phyloP scores from a whole-genome alignment of 1,140 invertebrate genomes.

The Musca domestica region DNA sequence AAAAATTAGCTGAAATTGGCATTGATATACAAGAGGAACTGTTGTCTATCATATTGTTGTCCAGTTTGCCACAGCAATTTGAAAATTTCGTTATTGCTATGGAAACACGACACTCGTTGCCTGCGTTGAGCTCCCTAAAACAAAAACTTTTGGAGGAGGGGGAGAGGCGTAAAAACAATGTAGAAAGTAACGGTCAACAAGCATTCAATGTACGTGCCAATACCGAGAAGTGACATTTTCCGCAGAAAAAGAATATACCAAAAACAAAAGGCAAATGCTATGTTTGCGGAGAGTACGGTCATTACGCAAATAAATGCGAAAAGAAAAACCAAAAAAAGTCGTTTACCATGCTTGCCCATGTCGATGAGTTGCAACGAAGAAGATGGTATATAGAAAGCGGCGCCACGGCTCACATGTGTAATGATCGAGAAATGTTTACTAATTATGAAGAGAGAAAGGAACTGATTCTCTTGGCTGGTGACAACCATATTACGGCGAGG shows the following conservation, averaged over 20 bases:
- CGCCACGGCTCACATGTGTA: constrained; percentile 28
- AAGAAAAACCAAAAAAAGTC: not conserved
- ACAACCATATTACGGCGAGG: constrained; percentile 24
- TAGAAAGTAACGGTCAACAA: not conserved
- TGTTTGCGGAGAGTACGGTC: not conserved
- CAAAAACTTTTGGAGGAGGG: not conserved
- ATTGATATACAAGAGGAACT: constrained; percentile 17
- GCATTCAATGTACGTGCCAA: not conserved
- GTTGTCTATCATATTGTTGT: constrained; percentile 13
- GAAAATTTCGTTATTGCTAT: too few species aligned
- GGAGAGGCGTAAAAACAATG: not conserved
- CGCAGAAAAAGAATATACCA: not conserved
- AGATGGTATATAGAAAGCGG: constrained; percentile 35
- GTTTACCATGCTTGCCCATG: not conserved
- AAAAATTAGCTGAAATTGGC: constrained; percentile 15
- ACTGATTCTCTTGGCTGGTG: constrained; percentile 27
- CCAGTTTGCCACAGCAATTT: constrained; percentile 18
- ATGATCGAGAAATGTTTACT: constrained; percentile 19
- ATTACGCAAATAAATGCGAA: not conserved
- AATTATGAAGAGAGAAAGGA: constrained; percentile 9
- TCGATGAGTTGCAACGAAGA: not conserved
- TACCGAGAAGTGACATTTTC: not conserved
- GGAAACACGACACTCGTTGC: not conserved
- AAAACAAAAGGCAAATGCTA: not conserved
- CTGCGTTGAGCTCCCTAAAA: not conserved